phyloP scores from a whole-genome alignment of 2,113 vertebrate genomes.

The Pluvianellus socialis region DNA sequence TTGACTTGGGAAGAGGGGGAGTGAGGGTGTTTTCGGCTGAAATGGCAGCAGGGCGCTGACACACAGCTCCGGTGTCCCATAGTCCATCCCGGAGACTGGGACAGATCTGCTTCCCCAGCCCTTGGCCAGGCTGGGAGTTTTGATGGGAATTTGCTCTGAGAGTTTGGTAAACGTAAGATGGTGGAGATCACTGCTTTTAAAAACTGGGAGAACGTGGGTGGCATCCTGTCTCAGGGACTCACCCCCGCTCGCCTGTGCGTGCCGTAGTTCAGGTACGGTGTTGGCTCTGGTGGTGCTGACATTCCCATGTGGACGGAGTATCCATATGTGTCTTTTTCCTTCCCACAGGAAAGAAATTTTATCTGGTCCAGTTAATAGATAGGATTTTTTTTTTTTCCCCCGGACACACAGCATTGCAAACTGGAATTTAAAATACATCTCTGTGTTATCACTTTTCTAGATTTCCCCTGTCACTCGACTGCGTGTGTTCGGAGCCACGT shows the following conservation, averaged over 20 bases:
- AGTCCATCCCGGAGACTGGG: neutral
- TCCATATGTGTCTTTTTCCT: rapidly evolving
- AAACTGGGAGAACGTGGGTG: neutral
- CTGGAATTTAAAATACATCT: neutral
- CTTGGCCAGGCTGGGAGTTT: neutral
- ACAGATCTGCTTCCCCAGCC: neutral
- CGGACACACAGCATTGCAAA: neutral
- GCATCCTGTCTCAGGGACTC: neutral
- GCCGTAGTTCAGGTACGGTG: neutral
- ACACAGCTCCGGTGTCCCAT: neutral
- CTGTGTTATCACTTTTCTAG: neutral
- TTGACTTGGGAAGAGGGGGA: neutral
- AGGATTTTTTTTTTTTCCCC: neutral
- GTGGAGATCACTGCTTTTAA: neutral
- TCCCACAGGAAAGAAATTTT: neutral
- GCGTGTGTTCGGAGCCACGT: rapidly evolving
- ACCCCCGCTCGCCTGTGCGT: rapidly evolving
- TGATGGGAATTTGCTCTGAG: neutral
- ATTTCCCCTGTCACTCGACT: neutral
- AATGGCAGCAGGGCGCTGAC: neutral
- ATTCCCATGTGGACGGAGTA: rapidly evolving
- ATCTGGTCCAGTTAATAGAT: neutral
- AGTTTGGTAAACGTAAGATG: neutral
- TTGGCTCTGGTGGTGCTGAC: neutral
- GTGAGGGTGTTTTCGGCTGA: neutral